phyloP scores from a whole-genome alignment of 2,888 invertebrate genomes.

The Tenthredo mesomela region DNA sequence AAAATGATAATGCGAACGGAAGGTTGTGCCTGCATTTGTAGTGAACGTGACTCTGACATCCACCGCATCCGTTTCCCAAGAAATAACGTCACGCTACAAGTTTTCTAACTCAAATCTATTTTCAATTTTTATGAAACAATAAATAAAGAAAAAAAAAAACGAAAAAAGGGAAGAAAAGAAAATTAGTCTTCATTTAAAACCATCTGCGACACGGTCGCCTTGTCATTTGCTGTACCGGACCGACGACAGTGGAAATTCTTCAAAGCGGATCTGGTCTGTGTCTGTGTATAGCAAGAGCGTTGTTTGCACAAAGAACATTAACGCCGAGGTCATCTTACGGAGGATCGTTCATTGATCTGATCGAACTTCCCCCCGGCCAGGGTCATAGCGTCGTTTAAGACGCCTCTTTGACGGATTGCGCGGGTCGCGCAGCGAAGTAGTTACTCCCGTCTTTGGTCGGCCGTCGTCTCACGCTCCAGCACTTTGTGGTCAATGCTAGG shows the following conservation, averaged over 20 bases:
- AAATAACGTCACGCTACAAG: slow-evolving; percentile 1
- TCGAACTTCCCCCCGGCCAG: slow-evolving; percentile 53
- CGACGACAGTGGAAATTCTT: background rate
- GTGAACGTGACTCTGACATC: background rate
- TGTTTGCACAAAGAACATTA: slow-evolving; percentile 32
- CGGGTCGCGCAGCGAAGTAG: slow-evolving; percentile 33
- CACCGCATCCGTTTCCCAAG: slow-evolving; percentile 32
- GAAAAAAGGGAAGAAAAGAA: background rate
- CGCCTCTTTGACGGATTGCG: slow-evolving; percentile 23
- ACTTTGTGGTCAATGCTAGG: slow-evolving; percentile 61
- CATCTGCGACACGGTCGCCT: background rate
- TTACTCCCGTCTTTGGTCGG: slow-evolving; percentile 9
- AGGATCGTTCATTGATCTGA: slow-evolving; percentile 48
- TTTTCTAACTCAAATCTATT: background rate
- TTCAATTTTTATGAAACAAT: background rate
- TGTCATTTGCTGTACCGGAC: background rate
- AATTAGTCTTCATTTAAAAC: background rate
- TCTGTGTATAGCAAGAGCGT: background rate
- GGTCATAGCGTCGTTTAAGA: slow-evolving; percentile 62
- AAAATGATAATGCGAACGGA: slow-evolving; percentile 7
- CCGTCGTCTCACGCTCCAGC: slow-evolving; percentile 63
- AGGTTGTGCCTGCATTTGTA: slow-evolving; percentile 6
- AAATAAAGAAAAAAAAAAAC: background rate
- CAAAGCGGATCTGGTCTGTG: background rate
- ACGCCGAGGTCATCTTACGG: slow-evolving; percentile 25